Percentiles rank a stretch among this genome's conserved stretches.
Evolutionary conservation across 2,797 vertebrate genomes (phyloP).

Genomic region (Gymnoscopelus braueri): DNA sequence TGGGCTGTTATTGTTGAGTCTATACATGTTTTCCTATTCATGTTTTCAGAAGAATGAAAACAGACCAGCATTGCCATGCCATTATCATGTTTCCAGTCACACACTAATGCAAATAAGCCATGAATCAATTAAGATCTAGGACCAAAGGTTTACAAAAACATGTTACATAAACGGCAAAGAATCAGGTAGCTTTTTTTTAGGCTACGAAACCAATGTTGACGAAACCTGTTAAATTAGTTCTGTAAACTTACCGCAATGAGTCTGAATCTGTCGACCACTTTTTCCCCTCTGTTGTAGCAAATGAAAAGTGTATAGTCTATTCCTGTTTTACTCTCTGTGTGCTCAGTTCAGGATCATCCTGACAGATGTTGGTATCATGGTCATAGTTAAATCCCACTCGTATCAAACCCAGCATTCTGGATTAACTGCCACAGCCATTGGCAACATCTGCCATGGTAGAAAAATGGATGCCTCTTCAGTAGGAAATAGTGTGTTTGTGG

Average conservation of each 20-base stretch:
- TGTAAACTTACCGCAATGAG: slow-evolving; percentile 69
- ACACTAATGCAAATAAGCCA: slow-evolving; percentile 6
- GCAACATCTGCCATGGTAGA: slow-evolving; percentile 77
- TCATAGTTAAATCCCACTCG: slow-evolving; percentile 80
- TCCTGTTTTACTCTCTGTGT: slow-evolving; percentile 41
- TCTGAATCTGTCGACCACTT: slow-evolving; percentile 25
- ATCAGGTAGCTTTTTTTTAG: slow-evolving; percentile 34
- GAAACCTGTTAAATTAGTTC: slow-evolving; percentile 19
- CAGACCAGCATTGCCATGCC: neutral
- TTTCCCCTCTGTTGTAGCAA: slow-evolving; percentile 15
- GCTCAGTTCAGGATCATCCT: slow-evolving; percentile 50
- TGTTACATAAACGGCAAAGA: slow-evolving; percentile 57
- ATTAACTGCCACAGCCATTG: slow-evolving; percentile 80
- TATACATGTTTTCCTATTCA: too few species aligned
- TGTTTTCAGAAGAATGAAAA: too few species aligned
- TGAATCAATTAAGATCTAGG: neutral
- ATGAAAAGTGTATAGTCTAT: slow-evolving; percentile 30
- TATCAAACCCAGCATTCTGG: slow-evolving; percentile 77
- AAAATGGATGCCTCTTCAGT: slow-evolving; percentile 61
- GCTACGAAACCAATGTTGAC: slow-evolving; percentile 15
- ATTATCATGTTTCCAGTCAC: neutral
- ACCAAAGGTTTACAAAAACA: slow-evolving; percentile 44
- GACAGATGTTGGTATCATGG: slow-evolving; percentile 83
- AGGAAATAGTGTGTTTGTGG: slow-evolving; percentile 12
- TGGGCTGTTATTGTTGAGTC: too few species aligned